Evolutionary conservation across 2,797 vertebrate species (phyloP), one percentile per base, ranked within the genome.

Genomic region (Enoplosus armatus): DNA sequence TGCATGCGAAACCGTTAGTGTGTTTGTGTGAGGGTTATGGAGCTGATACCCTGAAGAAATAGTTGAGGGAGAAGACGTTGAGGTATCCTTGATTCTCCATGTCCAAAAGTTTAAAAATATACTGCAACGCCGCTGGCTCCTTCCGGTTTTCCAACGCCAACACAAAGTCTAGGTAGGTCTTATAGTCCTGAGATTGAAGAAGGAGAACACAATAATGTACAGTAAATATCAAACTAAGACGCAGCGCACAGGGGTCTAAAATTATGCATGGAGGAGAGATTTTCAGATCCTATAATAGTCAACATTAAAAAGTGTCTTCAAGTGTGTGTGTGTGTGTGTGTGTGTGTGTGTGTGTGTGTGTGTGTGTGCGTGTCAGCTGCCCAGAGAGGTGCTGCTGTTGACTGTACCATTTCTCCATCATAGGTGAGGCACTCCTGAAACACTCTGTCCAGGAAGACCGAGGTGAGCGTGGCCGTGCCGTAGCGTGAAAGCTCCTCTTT

Each of bases 341-440:
- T 22, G 16, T 53, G n/a, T n/a, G n/a, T n/a, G 48, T 59, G 5
- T 35, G 1, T 37, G 20, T 41, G 48, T 59, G 5, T 35, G 1
- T 37, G 20, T 41, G 48, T 59, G 5, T 35, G 1, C 27, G 20
- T 41, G 27, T 62, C 43, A 62, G 35, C 47, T 41, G 33, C 9
- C 27, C 48, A 50, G 33, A 47, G 41, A 27, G 3, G 6, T 31
- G 2, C 29, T 10, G 43, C 37, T 37, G 29, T 0, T 10, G 50
- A 37, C 0, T 0, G 53, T 96, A 99, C 98, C 98, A 99, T 99
- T 95, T 99, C 98, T 85, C 98, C 98, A 72, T 99, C 98, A 0
- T 99, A 99, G 41, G 98, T 99, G 80, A 99, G 96, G 77, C 98
- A 99, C 86, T 99, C 98, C 91, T 99, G 98, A 92, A 98, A 99